Evolutionary conservation across 2,113 vertebrate species (phyloP), one percentile per base, ranked within the genome.

Genomic region (Entosphenus tridentatus): DNA sequence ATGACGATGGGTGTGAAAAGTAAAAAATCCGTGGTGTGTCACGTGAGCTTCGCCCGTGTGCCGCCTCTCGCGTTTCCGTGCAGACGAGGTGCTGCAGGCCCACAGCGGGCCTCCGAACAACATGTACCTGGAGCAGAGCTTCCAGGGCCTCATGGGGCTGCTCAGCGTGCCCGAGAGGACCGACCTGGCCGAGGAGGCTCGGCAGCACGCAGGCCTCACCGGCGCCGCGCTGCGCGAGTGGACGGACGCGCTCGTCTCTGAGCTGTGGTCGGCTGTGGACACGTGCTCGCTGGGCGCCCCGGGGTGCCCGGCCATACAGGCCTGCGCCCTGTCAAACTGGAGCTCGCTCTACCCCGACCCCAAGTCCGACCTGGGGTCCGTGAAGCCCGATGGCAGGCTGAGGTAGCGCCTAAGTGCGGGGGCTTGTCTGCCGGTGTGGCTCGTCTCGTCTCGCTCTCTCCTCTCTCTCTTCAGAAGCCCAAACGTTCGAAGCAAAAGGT

Each of bases 51-150:
- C n/a, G 10, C 62, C 62, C 9, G 62, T 65, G n/a, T 65, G 10
- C 21, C 21, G n/a, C 21, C n/a, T 16, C 62, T 65, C 62, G 62
- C 59, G n/a, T 59, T 73, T 3, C 76, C 68, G 79, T 80, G 12
- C 82, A 98, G 93, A 92, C 70, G 89, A 95, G 71, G 77, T 87
- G 0, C 10, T 85, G 72, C 89, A 80, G 78, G 72, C 87, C 7
- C 93, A 98, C 79, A 81, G 77, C 0, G 93, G 93, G 2, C 93
- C 93, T 0, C 78, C 75, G 0, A 92, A 87, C 77, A 89, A 86
- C n/a, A 81, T 89, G 13, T 98, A 98, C 81, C 95, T 96, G 91
- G 93, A 98, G 79, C 92, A 96, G 80, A 98, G 88, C 70, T 98
- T 97, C 81, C 92, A 95, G 67, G 86, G 90, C 71, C 82, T 98